Evolutionary conservation across 2,797 vertebrate species (phyloP), one percentile per base, ranked within the genome.

Genomic region (Anas flavirostris): DNA sequence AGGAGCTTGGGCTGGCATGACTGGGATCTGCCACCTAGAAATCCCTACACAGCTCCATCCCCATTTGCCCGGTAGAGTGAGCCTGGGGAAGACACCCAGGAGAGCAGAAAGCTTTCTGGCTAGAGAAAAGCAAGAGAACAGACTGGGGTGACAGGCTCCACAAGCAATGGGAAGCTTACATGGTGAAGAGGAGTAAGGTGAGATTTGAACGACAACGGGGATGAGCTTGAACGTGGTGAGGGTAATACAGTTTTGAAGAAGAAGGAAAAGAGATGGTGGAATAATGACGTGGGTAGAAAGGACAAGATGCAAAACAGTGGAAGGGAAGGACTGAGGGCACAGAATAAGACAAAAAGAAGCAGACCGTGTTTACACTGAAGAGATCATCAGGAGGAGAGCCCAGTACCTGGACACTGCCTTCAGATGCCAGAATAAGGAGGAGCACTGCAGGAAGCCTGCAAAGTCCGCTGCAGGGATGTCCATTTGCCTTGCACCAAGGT

Each of bases 281-380:
- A 72, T 46, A 67, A 37, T 3, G 5, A 16, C 2, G 1, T 2
- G 5, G 2, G 4, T 6, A 1, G 12, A 12, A 15, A 5, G 19
- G 3, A 4, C 12, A 52, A 52, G 2, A 28, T 33, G 31, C 8
- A 16, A 83, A 64, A 56, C 8, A 85, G 8, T 4, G 23, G 5
- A 59, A n/a, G 18, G 43, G 35, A 63, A 82, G 11, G 15, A 50
- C 1, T 39, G 10, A 77, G 28, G 3, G 7, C n/a, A 33, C 3
- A 73, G 9, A 82, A 43, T n/a, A 46, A 56, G 23, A 79, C 58
- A 56, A 70, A 64, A 77, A 28, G 5, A 85, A 70, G 82, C 22
- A 17, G 1, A 9, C 16, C 31, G 2, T n/a, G 52, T 60, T 68
- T 60, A 31, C 12, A 21, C 10, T 37, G 16, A 86, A 77, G 17